Base-by-base conservation (phyloP, 1,140 invertebrate genomes). In the Ostrea denselamellosa region DNA sequence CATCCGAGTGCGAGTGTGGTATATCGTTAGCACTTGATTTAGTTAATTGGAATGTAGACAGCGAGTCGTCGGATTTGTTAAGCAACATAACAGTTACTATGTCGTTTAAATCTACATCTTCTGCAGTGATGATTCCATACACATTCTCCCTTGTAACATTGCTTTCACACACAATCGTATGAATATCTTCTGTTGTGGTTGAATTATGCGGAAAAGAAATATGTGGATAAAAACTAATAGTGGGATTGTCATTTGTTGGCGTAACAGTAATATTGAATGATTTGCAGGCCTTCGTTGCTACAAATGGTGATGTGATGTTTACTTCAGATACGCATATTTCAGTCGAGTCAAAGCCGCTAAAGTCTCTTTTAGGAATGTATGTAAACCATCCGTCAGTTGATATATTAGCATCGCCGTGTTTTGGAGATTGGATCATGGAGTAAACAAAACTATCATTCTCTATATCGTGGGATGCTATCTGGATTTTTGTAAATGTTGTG, bases 381-480 rank as follows among this genome's bases (percentile, higher is more conserved):
- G 25, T 77, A 77, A 77, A 77, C 68, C 68, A 77, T 28, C 68
- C 68, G 68, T 77, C 68, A 28, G 25, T 28, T 34, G 68, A 14
- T 77, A 77, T 77, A 34, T 77, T 77, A 77, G 68, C 68, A 14
- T 3, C 12, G 28, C 68, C 68, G 17, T 77, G 22, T 34, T 9
- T 34, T 4, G 68, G 25, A 12, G 8, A 14, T 77, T 44, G 0
- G 14, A 28, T 25, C 28, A 77, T 28, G 12, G 68, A 77, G 28
- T 77, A 77, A 77, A 28, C 9, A 4, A 77, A 77, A 77, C 25
- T 28, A 25, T 77, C 68, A 28, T 77, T 77, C 28, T 77, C 68
- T 28, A 77, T 77, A 34, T 77, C 68, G 28, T 77, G 28, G 68
- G 68, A 77, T 10, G 8, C 22, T 12, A 77, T 28, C 3, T 28